A percentile compares a stretch with the other conserved stretches of the same genome.
Conservation (phyloP, 1,140 invertebrate species). For the Elysia chlorotica region DNA sequence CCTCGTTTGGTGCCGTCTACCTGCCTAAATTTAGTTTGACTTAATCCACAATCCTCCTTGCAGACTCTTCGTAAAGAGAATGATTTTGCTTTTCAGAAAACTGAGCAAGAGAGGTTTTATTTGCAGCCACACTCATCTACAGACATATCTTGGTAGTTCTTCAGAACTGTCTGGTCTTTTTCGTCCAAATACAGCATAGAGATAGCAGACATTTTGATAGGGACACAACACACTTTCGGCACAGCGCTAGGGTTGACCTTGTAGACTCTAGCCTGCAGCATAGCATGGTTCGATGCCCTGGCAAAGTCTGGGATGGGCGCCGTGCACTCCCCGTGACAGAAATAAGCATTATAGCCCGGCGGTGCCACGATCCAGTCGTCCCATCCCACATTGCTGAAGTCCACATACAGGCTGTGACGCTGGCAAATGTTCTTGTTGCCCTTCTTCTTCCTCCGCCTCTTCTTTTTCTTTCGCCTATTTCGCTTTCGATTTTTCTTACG, state of each 20-base stretch:
- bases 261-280: slow-evolving; percentile 95
- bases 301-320: slow-evolving; percentile 91
- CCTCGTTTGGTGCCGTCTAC: neutral
- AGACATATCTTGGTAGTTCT: slow-evolving; percentile 74
- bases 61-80: neutral
- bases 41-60: neutral
- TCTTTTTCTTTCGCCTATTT: slow-evolving; percentile 37
- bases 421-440: slow-evolving; percentile 77
- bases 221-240: slow-evolving; percentile 71
- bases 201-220: slow-evolving; percentile 68
- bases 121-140: slow-evolving; percentile 73
- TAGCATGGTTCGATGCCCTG: slow-evolving; percentile 97
- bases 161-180: slow-evolving; percentile 70
- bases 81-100: too few relatives aligned
- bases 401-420: slow-evolving; percentile 88
- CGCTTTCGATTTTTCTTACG: slow-evolving; percentile 36
- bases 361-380: slow-evolving; percentile 99
- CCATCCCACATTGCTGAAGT: slow-evolving; percentile 97
- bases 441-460: slow-evolving; percentile 40
- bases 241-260: slow-evolving; percentile 82
- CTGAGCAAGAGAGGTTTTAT: slow-evolving; percentile 52
- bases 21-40: neutral
- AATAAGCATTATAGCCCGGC: slow-evolving; percentile 91
- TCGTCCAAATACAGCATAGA: slow-evolving; percentile 72
- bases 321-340: slow-evolving; percentile 92